phyloP scores from a whole-genome alignment of 2,888 invertebrate species.

The Ophioninae sp. region DNA sequence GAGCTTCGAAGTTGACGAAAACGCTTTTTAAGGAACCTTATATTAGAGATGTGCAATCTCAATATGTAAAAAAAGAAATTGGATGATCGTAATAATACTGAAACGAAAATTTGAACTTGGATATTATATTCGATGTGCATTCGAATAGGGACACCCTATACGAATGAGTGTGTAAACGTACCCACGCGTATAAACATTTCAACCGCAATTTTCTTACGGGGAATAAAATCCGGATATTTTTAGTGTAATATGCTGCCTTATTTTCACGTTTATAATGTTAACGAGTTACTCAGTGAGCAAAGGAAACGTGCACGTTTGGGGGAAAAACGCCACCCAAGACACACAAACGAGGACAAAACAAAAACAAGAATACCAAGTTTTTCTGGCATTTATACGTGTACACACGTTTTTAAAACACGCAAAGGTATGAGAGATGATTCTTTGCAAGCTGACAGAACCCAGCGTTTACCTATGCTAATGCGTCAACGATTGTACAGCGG shows the following conservation, averaged over 20 bases:
- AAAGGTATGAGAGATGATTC: slow-evolving; percentile 6
- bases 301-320: slow-evolving; percentile 22
- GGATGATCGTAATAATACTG: too few species aligned
- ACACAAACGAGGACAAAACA: slow-evolving; percentile 24
- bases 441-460: slow-evolving; percentile 15
- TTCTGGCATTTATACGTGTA: slow-evolving; percentile 3
- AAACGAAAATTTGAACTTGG: too few species aligned
- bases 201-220: slow-evolving; percentile 30
- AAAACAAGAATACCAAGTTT: slow-evolving; percentile 28
- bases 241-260: slow-evolving; percentile 52
- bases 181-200: background rate
- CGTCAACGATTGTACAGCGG: slow-evolving; percentile 6
- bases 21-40: too few species aligned
- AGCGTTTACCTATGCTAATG: slow-evolving; percentile 6
- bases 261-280: slow-evolving; percentile 59
- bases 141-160: background rate
- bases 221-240: slow-evolving; percentile 54
- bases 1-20: too few species aligned
- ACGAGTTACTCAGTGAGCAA: slow-evolving; percentile 54
- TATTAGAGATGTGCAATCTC: too few species aligned
- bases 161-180: slow-evolving; percentile 5
- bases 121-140: background rate
- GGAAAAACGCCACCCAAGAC: slow-evolving; percentile 9
- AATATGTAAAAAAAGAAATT: too few species aligned
- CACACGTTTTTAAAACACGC: background rate